phyloP scores from a whole-genome alignment of 92 coral and sea anemone genomes.

The Zoanthus sansibaricus region DNA sequence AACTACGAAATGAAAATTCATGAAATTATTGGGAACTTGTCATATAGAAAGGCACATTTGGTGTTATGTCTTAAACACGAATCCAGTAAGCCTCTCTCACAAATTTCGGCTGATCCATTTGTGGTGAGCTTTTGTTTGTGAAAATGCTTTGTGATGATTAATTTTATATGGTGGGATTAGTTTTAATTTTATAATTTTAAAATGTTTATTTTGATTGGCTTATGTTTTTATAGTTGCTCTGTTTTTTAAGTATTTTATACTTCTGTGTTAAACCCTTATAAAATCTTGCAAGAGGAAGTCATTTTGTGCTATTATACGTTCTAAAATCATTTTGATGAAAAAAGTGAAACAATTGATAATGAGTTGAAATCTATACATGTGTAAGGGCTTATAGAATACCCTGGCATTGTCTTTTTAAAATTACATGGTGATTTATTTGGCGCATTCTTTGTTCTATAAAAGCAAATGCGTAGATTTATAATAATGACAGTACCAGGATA shows the following conservation, averaged over 20 bases:
- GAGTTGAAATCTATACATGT: neutral
- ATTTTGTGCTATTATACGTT: too few species aligned
- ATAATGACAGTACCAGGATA: too few species aligned
- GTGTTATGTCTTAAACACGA: conserved; percentile 40
- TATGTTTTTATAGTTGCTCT: neutral
- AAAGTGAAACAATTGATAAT: neutral
- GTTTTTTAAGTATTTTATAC: neutral
- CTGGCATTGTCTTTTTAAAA: too few species aligned
- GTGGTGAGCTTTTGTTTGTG: conserved; percentile 38
- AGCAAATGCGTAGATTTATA: too few species aligned
- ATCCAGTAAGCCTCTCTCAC: conserved; percentile 6
- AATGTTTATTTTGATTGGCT: too few species aligned
- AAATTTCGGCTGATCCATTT: neutral
- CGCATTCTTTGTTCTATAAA: neutral
- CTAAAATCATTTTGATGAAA: too few species aligned
- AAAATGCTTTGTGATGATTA: neutral
- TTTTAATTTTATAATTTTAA: neutral
- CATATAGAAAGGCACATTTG: conserved; percentile 29
- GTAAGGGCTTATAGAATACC: neutral
- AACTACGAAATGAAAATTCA: neutral
- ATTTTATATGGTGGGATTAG: neutral
- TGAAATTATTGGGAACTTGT: neutral
- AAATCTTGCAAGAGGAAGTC: neutral
- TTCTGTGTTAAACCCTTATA: neutral
- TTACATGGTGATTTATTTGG: too few species aligned